These are phyloP conservation scores for Clitarchus hookeri DNA, from an alignment of 2,888 invertebrate species.

Conservation along the genomic window DNA sequence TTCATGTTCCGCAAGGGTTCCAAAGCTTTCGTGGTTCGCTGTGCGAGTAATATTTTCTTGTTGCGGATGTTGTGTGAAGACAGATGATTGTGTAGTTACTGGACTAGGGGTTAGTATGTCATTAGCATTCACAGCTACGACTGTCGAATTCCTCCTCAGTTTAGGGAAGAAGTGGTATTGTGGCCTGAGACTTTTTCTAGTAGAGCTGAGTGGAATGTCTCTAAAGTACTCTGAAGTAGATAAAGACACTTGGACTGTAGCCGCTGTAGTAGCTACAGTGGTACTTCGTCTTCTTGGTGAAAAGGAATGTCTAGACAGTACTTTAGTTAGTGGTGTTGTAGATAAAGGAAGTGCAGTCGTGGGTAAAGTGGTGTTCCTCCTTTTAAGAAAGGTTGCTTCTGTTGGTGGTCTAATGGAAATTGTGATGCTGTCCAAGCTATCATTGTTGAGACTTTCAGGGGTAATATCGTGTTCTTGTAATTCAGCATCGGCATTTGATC, in stretches of 20 bases:
- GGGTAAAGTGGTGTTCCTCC: conserved; percentile 2
- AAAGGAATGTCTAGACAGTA: background rate
- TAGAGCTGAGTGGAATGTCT: background rate
- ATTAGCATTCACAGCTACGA: background rate
- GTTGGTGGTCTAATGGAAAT: background rate
- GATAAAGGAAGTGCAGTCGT: background rate
- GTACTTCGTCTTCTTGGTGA: conserved; percentile 6
- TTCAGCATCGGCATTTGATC: background rate
- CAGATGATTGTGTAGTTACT: background rate
- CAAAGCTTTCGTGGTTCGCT: background rate
- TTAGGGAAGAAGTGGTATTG: background rate
- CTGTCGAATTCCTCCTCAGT: background rate
- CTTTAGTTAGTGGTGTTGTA: background rate
- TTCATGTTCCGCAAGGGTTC: background rate
- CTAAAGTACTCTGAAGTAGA: background rate
- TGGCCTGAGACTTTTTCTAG: background rate
- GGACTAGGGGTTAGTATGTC: background rate
- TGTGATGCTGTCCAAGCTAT: background rate
- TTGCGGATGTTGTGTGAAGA: background rate
- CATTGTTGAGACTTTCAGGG: background rate
- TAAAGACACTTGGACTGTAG: background rate
- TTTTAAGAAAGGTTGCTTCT: background rate
- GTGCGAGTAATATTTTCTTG: background rate
- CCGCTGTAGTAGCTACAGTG: background rate
- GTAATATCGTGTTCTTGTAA: background rate